These are phyloP conservation scores for Tetragonula carbonaria DNA, from an alignment of 2,888 invertebrate species.

Conservation along the genomic window DNA sequence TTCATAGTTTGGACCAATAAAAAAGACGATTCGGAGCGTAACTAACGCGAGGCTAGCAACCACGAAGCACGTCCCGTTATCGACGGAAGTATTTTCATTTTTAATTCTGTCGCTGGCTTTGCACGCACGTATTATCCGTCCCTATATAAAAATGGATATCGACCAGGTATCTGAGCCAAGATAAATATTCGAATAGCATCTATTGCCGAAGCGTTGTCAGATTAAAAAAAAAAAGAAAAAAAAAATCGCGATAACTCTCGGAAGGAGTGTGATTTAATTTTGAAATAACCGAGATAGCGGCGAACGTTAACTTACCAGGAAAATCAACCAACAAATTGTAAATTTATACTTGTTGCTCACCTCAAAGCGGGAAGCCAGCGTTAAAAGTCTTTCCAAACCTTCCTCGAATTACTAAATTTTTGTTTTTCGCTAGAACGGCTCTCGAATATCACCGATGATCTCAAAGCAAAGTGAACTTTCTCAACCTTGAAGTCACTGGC, in stretches of 20 bases:
- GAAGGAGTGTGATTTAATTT: constrained; percentile 11
- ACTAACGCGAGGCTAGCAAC: neutral
- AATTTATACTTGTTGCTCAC: constrained; percentile 11
- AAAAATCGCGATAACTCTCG: neutral
- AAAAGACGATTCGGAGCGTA: neutral
- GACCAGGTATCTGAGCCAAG: constrained; percentile 19
- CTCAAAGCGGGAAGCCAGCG: neutral
- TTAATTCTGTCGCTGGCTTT: constrained; percentile 11
- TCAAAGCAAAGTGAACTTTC: constrained; percentile 34
- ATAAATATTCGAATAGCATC: constrained; percentile 33
- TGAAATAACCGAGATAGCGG: neutral
- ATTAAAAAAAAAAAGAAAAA: neutral
- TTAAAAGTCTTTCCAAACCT: neutral
- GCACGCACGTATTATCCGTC: constrained; percentile 18
- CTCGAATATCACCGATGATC: neutral
- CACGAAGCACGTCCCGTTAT: constrained; percentile 8
- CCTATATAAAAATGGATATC: constrained; percentile 31
- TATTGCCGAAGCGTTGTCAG: neutral
- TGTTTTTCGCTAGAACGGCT: constrained; percentile 8
- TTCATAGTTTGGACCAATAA: constrained; percentile 1
- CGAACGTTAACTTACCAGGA: neutral
- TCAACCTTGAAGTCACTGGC: neutral
- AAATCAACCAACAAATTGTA: constrained; percentile 7
- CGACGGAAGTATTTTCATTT: constrained; percentile 18
- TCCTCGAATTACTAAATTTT: constrained; percentile 6